These are phyloP conservation scores for Halictus ligatus DNA, from an alignment of 2,888 invertebrate genomes.

Conservation along the genomic window DNA sequence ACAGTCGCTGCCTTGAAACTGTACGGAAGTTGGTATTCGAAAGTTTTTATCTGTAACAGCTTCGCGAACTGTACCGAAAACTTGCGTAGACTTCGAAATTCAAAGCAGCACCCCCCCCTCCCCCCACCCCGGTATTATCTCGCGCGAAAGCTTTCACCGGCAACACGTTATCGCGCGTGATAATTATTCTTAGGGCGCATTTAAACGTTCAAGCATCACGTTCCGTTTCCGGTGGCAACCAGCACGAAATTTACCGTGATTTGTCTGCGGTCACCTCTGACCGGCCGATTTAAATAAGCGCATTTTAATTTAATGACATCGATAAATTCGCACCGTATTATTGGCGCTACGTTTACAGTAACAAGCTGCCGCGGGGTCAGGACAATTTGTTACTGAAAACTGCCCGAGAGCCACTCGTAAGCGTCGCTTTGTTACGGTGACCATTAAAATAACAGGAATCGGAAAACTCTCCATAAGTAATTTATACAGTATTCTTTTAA, in stretches of 20 bases:
- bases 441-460: conserved; percentile 20
- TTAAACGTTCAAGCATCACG: conserved; percentile 45
- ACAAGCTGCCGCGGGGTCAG: conserved; percentile 28
- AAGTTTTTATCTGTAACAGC: conserved; percentile 1
- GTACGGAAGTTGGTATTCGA: background rate
- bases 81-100: conserved; percentile 15
- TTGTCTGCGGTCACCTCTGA: conserved; percentile 52
- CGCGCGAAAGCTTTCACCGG: conserved; percentile 1
- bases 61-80: conserved; percentile 1
- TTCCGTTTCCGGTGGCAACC: conserved; percentile 16
- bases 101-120: background rate
- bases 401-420: conserved; percentile 3
- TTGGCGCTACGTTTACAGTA: conserved; percentile 51
- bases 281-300: conserved; percentile 57
- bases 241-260: conserved; percentile 52
- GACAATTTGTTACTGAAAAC: conserved; percentile 54
- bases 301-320: conserved; percentile 59
- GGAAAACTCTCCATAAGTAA: conserved; percentile 23
- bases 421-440: conserved; percentile 4
- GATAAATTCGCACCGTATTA: conserved; percentile 53
- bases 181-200: conserved; percentile 52
- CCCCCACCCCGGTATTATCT: background rate
- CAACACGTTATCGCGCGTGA: conserved; percentile 11
- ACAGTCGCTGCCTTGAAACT: background rate
- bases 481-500: background rate